Evolutionary conservation across 2,888 invertebrate species (phyloP), one percentile per base, ranked within the genome.

Genomic region (Halocaridina rubra): DNA sequence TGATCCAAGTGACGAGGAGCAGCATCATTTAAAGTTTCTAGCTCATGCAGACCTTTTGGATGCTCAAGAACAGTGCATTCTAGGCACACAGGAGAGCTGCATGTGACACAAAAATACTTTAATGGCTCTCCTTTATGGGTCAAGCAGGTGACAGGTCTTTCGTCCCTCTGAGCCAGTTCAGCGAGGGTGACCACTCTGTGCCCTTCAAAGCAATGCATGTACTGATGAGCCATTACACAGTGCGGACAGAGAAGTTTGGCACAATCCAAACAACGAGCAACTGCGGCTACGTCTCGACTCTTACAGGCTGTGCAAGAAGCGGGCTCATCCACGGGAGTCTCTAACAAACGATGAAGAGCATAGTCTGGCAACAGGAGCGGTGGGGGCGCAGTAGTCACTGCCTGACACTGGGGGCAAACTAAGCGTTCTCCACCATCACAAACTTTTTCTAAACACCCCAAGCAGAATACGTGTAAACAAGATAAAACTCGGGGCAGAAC

Each of bases 201-300:
- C 88, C 97, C 98, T 91, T 98, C 97, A 92, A 99, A 99, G 91
- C 98, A 98, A 92, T 98, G 98, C 98, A 99, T 98, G 90, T 91
- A 92, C 92, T 98, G 97, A 92, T 99, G 99, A 88, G 98, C 98
- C 95, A 98, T 98, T 90, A 97, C 97, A 94, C 99, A 99, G 91
- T 98, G 97, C 85, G 96, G 95, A 92, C 99, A 99, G 89, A 99
- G 94, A 91, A 96, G 97, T 91, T 97, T 97, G 90, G 96, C 96
- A 92, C 99, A 99, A 91, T 98, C 98, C 90, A 97, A 95, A 92
- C 98, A 98, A 91, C 97, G 96, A 87, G 98, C 98, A 84, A 98
- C 96, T 72, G 98, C 98, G 94, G 95, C 96, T 24, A 96, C 95
- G 91, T 97, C 96, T 91, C 96, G 96, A 89, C 96, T 96, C 92